Percentiles rank a stretch among this genome's conserved stretches.
Evolutionary conservation across 2,888 invertebrate genomes (phyloP).

Genomic region (Ischnura elegans): DNA sequence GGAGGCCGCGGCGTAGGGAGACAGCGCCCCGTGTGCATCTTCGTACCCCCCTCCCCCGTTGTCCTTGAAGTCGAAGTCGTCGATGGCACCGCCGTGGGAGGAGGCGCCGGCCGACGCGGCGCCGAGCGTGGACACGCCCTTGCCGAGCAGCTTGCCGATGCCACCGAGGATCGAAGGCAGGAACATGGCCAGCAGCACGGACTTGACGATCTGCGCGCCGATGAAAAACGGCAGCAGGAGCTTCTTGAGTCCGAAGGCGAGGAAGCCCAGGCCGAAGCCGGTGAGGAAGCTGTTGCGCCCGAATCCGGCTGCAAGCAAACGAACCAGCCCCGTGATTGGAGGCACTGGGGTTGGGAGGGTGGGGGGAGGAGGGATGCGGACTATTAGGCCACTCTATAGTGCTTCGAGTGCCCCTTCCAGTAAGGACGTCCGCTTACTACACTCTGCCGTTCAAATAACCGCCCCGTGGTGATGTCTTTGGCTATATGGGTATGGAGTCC

Average conservation of each 20-base stretch:
- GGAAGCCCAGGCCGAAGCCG: constrained; percentile 84
- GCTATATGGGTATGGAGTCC: no score
- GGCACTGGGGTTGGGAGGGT: not conserved
- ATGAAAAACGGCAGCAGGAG: constrained; percentile 89
- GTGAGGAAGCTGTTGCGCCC: constrained; percentile 83
- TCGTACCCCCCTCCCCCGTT: constrained; percentile 20
- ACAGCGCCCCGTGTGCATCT: constrained; percentile 1
- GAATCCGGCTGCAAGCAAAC: constrained; percentile 11
- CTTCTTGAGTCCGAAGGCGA: constrained; percentile 90
- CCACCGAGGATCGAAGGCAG: constrained; percentile 91
- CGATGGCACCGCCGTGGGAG: constrained; percentile 77
- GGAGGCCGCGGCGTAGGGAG: constrained; percentile 47
- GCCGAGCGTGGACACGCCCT: constrained; percentile 83
- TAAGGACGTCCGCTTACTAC: not conserved
- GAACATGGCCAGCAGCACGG: constrained; percentile 90
- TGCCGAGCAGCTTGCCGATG: constrained; percentile 90
- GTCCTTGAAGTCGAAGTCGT: constrained; percentile 88
- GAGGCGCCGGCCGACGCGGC: constrained; percentile 79
- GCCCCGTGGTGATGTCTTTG: no score
- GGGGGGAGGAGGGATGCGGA: not conserved
- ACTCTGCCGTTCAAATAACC: no score
- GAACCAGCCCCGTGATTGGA: constrained; percentile 1
- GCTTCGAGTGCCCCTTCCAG: not conserved
- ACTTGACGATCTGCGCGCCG: constrained; percentile 90
- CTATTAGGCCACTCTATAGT: not conserved